These are phyloP conservation scores for Drosophila robusta DNA, from an alignment of 2,888 invertebrate genomes.

Conservation along the genomic window DNA sequence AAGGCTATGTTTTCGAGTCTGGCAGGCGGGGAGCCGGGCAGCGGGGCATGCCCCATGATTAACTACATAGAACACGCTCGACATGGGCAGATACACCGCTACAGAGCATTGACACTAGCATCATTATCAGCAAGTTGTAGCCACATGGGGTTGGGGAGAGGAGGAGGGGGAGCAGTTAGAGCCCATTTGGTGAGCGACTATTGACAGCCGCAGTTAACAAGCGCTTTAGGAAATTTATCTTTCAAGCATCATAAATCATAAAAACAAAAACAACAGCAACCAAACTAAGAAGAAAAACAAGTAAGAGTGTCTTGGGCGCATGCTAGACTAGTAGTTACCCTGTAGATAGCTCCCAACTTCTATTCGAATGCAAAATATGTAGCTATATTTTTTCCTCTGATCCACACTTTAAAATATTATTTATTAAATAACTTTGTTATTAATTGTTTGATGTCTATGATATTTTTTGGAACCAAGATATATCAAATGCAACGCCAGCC, in stretches of 20 bases:
- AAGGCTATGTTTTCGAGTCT: background rate
- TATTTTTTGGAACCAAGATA: too few species aligned
- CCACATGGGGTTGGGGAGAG: background rate
- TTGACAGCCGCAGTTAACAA: conserved; percentile 77
- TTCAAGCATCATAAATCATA: conserved; percentile 79
- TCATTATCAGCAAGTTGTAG: conserved; percentile 43
- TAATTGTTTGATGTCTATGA: too few species aligned
- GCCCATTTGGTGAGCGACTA: conserved; percentile 58
- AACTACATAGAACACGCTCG: conserved; percentile 35
- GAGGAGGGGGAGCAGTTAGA: conserved; percentile 1
- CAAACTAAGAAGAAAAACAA: background rate
- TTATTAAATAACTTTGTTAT: too few species aligned
- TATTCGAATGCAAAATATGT: too few species aligned
- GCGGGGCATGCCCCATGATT: conserved; percentile 6
- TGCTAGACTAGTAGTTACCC: background rate
- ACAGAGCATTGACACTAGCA: conserved; percentile 72
- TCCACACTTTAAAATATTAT: too few species aligned
- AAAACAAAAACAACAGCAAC: conserved; percentile 19
- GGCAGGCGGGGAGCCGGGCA: background rate
- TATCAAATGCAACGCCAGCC: too few species aligned
- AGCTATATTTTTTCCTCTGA: too few species aligned
- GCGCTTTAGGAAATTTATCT: conserved; percentile 74
- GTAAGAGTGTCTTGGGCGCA: too few species aligned
- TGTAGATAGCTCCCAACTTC: background rate
- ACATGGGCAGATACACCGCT: conserved; percentile 61